A percentile compares a stretch with the other conserved stretches of the same genome.
phyloP scores from a whole-genome alignment of 1,140 invertebrate species.

The Gryon sp. region DNA sequence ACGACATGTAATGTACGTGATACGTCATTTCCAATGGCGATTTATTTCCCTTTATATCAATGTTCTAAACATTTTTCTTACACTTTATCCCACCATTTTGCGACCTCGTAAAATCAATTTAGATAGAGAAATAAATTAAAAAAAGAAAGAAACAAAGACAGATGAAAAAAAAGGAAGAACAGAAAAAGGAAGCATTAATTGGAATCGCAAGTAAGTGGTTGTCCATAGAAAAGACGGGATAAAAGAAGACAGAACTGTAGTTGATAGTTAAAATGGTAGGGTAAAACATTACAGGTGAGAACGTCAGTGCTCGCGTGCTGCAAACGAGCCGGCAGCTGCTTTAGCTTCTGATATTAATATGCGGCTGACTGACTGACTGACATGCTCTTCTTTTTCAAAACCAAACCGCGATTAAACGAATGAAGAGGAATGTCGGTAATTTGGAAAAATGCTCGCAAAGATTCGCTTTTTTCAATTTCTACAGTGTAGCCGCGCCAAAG shows the following conservation, averaged over 20 bases:
- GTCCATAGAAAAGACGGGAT: constrained; percentile 40
- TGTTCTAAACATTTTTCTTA: constrained; percentile 43
- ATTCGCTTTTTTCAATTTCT: constrained; percentile 31
- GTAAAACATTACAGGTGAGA: constrained; percentile 78
- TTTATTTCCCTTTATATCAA: constrained; percentile 45
- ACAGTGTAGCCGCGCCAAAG: constrained; percentile 25
- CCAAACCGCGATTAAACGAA: constrained; percentile 63
- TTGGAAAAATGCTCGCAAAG: constrained; percentile 39
- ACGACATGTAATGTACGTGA: constrained; percentile 54
- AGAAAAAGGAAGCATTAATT: no score
- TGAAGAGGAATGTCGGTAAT: constrained; percentile 44
- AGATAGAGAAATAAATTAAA: background rate
- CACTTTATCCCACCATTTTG: background rate
- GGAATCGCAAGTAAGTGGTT: constrained; percentile 20
- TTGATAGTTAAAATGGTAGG: constrained; percentile 58
- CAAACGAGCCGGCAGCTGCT: constrained; percentile 77
- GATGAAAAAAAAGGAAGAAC: background rate
- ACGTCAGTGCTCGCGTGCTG: constrained; percentile 74
- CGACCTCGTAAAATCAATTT: background rate
- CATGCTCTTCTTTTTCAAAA: constrained; percentile 70
- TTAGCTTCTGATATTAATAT: constrained; percentile 75
- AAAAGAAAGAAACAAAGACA: background rate
- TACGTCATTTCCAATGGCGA: constrained; percentile 48
- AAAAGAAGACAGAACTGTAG: constrained; percentile 51
- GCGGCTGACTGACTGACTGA: constrained; percentile 74